A percentile compares a stretch with the other conserved stretches of the same genome.
Evolutionary conservation across 2,113 vertebrate genomes (phyloP).

Genomic region (Scomber japonicus): DNA sequence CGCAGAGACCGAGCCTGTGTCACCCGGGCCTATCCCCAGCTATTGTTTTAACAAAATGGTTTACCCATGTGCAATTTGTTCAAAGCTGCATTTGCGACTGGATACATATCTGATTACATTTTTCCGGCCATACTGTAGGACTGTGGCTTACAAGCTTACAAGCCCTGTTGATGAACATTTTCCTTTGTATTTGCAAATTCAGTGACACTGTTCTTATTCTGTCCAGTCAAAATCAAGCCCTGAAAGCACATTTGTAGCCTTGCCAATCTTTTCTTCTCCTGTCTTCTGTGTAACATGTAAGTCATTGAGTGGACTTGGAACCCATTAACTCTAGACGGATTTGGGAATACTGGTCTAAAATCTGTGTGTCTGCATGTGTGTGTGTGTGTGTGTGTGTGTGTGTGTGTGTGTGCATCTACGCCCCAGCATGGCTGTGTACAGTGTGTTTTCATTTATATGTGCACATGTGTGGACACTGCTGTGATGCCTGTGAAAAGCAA

Average conservation of each 20-base stretch:
- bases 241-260: conserved; percentile 14
- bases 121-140: conserved; percentile 31
- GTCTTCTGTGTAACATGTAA: conserved; percentile 34
- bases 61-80: conserved; percentile 66
- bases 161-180: conserved; percentile 55
- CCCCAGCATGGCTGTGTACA: conserved; percentile 5
- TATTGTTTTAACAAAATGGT: conserved; percentile 69
- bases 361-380: conserved; percentile 4
- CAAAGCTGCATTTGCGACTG: conserved; percentile 43
- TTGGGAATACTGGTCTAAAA: conserved; percentile 15
- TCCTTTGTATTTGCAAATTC: conserved; percentile 48
- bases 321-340: neutral
- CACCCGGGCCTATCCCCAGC: conserved; percentile 44
- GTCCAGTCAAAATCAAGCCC: conserved; percentile 45
- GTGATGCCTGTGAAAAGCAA: conserved; percentile 58
- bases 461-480: conserved; percentile 39
- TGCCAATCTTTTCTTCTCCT: neutral
- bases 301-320: conserved; percentile 17
- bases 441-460: conserved; percentile 9
- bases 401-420: conserved; percentile 12
- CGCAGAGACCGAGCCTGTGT: conserved; percentile 9
- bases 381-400: conserved; percentile 29
- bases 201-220: conserved; percentile 35
- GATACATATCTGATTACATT: conserved; percentile 63
- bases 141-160: neutral